Base-by-base conservation (phyloP, 1,140 invertebrate species). In the Platyscapa corneri region DNA sequence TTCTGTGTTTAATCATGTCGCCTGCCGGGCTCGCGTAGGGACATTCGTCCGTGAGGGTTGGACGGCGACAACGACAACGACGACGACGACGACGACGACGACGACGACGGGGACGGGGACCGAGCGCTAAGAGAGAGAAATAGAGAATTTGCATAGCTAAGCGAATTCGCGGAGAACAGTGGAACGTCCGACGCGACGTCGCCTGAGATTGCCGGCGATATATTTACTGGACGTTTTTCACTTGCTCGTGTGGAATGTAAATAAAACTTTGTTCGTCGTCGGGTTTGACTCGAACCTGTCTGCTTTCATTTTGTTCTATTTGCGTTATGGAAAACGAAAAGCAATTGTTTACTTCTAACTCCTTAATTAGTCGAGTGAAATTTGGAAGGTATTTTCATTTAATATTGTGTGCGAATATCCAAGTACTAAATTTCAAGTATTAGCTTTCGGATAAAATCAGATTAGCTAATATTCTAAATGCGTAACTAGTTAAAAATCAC, bases 1-100 rank as follows among this genome's bases (percentile, higher is more conserved):
- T 90, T 92, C 91, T 89, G 89, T 92, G 92, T 93, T 93, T 93
- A 93, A 93, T 93, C 92, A 93, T 93, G 92, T 92, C 89, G 90
- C 90, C 90, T 89, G 79, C 53, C 79, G 77, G 74, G 67, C 89
- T 87, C 89, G 86, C 86, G 85, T 89, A 88, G 90, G 90, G 89
- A 88, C 88, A 86, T 86, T 89, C 88, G 76, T 60, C 39, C 67
- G 30, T 39, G 80, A 82, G 81, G 70, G 70, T 75, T 53, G 65
- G 60, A 37, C 42, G 46, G 27, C 46, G 67, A 23, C 64, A 42
- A 82, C 80, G 32, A 27, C 75, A n/a, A 53, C 30, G 75, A 34
- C 46, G 67, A 23, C 64, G 65, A 82, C 80, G 42, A 27, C 75
- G 60, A 37, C 42, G 46, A 34, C 32, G 46, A 23, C 42, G 65